Base-by-base conservation (phyloP, 1,140 invertebrate genomes). In the Rhynchophorus ferrugineus region DNA sequence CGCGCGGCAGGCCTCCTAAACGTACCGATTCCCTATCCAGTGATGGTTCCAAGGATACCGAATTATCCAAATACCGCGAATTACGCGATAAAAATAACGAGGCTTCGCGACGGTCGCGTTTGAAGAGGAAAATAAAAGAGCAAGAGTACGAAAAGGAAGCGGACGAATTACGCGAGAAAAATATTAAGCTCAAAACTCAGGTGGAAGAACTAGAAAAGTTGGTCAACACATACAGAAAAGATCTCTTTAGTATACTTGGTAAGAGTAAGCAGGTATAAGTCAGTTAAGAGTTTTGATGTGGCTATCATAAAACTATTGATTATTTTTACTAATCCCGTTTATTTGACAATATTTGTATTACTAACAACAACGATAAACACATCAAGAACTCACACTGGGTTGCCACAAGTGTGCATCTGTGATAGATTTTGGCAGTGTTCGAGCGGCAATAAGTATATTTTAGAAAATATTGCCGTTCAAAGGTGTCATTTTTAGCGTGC, bases 41-140 rank as follows among this genome's bases (percentile, higher is more conserved):
- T 2, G 68, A 68, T 42, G 63, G 66, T 48, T 70, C 69, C 21
- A 69, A 37, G 2, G 34, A 65, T 21, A 46, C 46, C 11, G 58
- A 63, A 3, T 60, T 56, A 21, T 58, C 57, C 8, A 78, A 71
- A 52, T 85, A 85, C 59, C 71, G 80, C 16, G 80, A 84, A 60
- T 72, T 82, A 11, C 71, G 84, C 11, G 80, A 84, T 54, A 83
- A 83, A 59, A 87, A 87, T 65, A 87, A 87, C 63, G 83, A 85
- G 66, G 83, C 84, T 5, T 86, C 84, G 9, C 74, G 83, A 60
- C 75, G 78, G 57, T 85, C 83, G 0, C 70, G 84, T 49, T 78
- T 80, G 69, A 85, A 84, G 49, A 78, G 84, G 46, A 85, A 85
- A 66, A 71, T 75, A 3, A 82, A 82, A 56, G 84, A 86, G 56